Percentiles rank a stretch among this genome's conserved stretches.
Evolutionary conservation across 2,113 vertebrate genomes (phyloP).

Genomic region (Melospiza georgiana): DNA sequence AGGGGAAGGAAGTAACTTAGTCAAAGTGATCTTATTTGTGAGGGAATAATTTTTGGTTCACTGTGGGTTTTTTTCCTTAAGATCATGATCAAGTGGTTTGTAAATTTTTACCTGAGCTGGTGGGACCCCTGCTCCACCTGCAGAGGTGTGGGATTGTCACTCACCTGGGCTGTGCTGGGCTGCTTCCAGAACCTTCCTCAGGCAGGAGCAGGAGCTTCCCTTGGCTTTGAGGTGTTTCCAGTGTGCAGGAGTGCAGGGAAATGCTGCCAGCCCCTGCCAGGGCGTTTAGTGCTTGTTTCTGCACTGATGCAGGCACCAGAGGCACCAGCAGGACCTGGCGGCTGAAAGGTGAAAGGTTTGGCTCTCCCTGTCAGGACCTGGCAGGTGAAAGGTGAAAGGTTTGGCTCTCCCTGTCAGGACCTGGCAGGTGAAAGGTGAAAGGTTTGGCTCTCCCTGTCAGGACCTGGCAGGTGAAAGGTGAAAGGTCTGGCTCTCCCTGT

Average conservation of each 20-base stretch:
- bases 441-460: too few relatives aligned
- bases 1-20: slow-evolving; percentile 32
- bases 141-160: not conserved
- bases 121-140: not conserved
- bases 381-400: too few relatives aligned
- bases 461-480: too few relatives aligned
- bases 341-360: too few relatives aligned
- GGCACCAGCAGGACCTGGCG: too few relatives aligned
- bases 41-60: not conserved
- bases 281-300: not conserved
- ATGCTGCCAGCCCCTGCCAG: rapidly evolving
- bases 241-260: not conserved
- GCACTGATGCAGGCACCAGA: not conserved
- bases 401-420: too few relatives aligned
- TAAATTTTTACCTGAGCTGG: not conserved
- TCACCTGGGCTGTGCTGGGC: not conserved
- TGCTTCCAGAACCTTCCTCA: not conserved
- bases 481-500: too few relatives aligned
- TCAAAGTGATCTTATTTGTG: slow-evolving; percentile 35
- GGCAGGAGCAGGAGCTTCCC: not conserved
- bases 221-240: not conserved
- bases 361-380: too few relatives aligned
- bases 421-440: too few relatives aligned
- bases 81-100: not conserved
- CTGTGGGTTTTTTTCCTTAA: not conserved